Evolutionary conservation across 2,113 vertebrate species (phyloP).

Genomic region (Grammomys surdaster): DNA sequence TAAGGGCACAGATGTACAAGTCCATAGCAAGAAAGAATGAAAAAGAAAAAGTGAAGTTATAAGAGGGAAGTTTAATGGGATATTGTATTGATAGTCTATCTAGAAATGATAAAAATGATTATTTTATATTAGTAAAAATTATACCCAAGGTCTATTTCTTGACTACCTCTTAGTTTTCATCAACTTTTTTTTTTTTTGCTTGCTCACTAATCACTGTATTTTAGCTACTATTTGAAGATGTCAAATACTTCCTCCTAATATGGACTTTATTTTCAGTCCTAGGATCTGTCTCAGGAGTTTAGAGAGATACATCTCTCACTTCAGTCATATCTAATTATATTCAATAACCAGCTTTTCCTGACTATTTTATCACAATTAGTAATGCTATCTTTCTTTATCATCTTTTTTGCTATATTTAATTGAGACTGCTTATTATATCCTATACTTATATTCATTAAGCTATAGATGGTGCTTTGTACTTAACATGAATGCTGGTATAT

Average conservation of each 20-base stretch:
- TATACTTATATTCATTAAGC: not conserved
- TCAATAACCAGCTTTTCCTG: not conserved
- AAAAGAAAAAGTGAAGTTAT: not conserved
- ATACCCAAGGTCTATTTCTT: not conserved
- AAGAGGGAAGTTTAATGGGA: not conserved
- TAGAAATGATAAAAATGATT: not conserved
- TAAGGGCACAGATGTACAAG: not conserved
- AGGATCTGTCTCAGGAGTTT: not conserved
- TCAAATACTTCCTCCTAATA: conserved; percentile 7
- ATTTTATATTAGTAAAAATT: not conserved
- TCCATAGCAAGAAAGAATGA: not conserved
- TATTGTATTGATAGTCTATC: not conserved
- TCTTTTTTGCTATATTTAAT: conserved; percentile 17
- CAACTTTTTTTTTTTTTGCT: conserved; percentile 18
- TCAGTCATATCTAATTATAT: conserved; percentile 13
- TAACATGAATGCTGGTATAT: not conserved
- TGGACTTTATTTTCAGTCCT: not conserved
- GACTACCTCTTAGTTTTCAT: not conserved
- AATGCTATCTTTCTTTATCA: not conserved
- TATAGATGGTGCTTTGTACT: not conserved
- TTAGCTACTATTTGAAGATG: not conserved
- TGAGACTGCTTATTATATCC: not conserved
- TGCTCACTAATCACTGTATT: not conserved
- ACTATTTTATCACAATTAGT: not conserved
- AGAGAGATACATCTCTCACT: not conserved